These are phyloP conservation scores for Eupithecia inturbata DNA, from an alignment of 2,888 invertebrate genomes.

Conservation along the genomic window DNA sequence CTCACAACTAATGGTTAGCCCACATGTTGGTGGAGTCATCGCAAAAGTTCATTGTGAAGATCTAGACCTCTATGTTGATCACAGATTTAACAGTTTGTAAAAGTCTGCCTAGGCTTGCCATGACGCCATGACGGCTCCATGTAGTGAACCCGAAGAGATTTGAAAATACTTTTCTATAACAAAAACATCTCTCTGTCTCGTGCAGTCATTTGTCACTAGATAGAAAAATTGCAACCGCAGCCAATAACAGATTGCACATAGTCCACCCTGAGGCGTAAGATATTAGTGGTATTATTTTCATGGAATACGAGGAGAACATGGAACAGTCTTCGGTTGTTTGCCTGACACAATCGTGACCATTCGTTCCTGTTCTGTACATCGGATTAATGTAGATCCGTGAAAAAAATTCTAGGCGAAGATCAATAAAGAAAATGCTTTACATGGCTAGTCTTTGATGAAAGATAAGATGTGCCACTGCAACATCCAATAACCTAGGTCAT, in stretches of 20 bases:
- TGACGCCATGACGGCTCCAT: background rate
- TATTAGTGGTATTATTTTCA: conserved; percentile 33
- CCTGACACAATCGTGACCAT: conserved; percentile 16
- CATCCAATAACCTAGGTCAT: conserved; percentile 11
- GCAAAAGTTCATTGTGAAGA: background rate
- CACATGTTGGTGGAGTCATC: background rate
- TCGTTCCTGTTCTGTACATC: background rate
- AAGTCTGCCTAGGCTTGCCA: background rate
- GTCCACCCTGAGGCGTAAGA: conserved; percentile 18
- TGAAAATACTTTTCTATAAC: background rate
- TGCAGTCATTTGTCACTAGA: conserved; percentile 7
- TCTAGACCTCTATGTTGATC: background rate
- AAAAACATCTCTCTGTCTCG: background rate
- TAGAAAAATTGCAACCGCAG: conserved; percentile 19
- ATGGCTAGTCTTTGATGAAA: background rate
- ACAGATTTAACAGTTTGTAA: background rate
- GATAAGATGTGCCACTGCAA: conserved; percentile 10
- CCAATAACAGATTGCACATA: conserved; percentile 23
- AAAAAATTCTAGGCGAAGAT: background rate
- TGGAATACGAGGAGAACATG: conserved; percentile 26
- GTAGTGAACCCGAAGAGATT: background rate
- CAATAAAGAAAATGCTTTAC: background rate
- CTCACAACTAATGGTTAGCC: background rate
- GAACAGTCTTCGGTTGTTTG: conserved; percentile 13
- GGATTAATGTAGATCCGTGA: background rate